These are phyloP conservation scores for Merluccius polli DNA, from an alignment of 2,797 vertebrate species.

Conservation along the genomic window DNA sequence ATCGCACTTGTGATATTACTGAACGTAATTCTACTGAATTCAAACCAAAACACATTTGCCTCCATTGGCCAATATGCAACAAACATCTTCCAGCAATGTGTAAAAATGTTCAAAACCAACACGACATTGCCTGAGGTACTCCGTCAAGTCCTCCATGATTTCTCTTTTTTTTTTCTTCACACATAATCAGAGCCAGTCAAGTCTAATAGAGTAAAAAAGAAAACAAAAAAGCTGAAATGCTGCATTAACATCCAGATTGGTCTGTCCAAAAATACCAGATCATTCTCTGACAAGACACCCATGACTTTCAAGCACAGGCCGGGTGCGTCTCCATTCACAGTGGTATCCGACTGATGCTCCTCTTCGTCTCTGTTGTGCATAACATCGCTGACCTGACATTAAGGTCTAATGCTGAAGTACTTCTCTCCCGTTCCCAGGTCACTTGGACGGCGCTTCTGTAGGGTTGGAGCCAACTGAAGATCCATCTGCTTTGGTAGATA, in stretches of 20 bases:
- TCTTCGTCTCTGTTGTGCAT: neutral
- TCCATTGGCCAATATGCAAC: neutral
- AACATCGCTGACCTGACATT: neutral
- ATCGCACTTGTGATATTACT: neutral
- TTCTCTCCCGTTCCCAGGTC: slow-evolving; percentile 42
- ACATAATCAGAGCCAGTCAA: neutral
- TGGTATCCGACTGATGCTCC: neutral
- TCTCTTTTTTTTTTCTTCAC: neutral
- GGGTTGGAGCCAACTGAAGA: slow-evolving; percentile 52
- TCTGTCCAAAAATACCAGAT: neutral
- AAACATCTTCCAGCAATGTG: neutral
- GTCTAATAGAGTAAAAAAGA: slow-evolving; percentile 2
- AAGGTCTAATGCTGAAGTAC: neutral
- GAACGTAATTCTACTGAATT: neutral
- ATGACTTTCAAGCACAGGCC: neutral
- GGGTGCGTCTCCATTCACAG: neutral
- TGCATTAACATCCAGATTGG: slow-evolving; percentile 6
- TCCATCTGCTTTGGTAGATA: slow-evolving; percentile 70
- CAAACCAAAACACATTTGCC: neutral
- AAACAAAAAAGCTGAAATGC: neutral
- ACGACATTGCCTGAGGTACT: neutral
- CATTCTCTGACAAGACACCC: neutral
- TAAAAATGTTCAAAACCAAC: neutral
- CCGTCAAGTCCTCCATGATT: no score
- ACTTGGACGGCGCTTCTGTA: slow-evolving; percentile 77